These are phyloP conservation scores for Collichthys lucidus DNA, from an alignment of 2,113 vertebrate genomes.

Conservation along the genomic window DNA sequence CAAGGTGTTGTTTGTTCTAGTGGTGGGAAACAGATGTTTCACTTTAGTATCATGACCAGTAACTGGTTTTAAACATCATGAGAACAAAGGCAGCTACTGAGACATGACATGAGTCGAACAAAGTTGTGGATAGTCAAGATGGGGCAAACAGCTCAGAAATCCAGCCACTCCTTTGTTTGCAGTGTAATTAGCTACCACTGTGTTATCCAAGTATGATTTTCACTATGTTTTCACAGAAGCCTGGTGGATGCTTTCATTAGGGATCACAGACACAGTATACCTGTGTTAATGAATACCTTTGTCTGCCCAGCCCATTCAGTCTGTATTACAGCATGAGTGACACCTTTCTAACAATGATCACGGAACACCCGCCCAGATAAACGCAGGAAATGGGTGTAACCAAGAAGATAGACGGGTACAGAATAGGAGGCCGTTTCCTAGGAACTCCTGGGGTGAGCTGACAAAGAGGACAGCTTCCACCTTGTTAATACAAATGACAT, in stretches of 20 bases:
- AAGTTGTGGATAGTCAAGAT: constrained; percentile 18
- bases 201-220: constrained; percentile 23
- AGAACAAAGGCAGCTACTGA: constrained; percentile 28
- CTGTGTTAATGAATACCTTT: constrained; percentile 40
- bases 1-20: constrained; percentile 55
- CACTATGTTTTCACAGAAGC: constrained; percentile 7
- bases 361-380: constrained; percentile 42
- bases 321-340: constrained; percentile 32
- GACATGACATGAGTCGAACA: constrained; percentile 6
- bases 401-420: constrained; percentile 6
- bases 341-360: constrained; percentile 58
- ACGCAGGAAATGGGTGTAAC: constrained; percentile 62
- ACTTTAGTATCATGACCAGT: constrained; percentile 37
- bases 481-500: constrained; percentile 35
- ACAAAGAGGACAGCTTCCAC: constrained; percentile 46
- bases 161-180: constrained; percentile 53
- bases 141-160: not conserved
- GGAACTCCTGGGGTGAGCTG: constrained; percentile 51
- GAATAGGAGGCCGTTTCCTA: not conserved
- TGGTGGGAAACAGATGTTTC: constrained; percentile 66
- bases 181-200: constrained; percentile 44
- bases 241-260: constrained; percentile 21
- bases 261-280: constrained; percentile 26
- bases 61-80: not conserved
- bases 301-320: constrained; percentile 37